These are phyloP conservation scores for Okamejei kenojei DNA, from an alignment of 2,797 vertebrate genomes.

Conservation along the genomic window DNA sequence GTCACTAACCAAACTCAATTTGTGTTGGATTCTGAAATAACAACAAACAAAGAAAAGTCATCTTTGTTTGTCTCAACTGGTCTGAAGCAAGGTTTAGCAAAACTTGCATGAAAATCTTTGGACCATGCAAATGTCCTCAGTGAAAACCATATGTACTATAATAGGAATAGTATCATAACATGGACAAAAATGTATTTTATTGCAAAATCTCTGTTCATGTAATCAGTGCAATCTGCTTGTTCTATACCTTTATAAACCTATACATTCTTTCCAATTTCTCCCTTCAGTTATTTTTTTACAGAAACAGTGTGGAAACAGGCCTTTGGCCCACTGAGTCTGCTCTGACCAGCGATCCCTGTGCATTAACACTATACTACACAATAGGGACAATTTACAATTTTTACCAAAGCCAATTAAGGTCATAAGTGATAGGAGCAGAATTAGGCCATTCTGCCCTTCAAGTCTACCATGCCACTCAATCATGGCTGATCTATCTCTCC, in stretches of 20 bases:
- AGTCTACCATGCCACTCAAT: too few species aligned
- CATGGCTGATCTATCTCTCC: too few species aligned
- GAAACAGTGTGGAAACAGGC: too few species aligned
- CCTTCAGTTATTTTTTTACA: neutral
- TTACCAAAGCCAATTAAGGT: too few species aligned
- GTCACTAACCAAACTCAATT: neutral
- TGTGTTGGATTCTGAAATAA: neutral
- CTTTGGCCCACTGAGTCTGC: too few species aligned
- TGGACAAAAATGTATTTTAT: neutral
- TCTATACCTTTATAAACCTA: neutral
- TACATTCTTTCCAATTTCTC: neutral
- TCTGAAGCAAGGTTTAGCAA: neutral
- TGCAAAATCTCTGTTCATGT: neutral
- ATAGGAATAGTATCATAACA: neutral
- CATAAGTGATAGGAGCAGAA: too few species aligned
- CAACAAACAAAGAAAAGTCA: neutral
- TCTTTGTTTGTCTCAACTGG: neutral
- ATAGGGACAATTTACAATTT: too few species aligned
- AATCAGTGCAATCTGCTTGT: neutral
- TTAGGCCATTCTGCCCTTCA: too few species aligned
- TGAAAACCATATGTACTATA: neutral
- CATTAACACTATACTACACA: too few species aligned
- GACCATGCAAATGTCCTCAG: neutral
- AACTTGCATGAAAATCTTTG: neutral
- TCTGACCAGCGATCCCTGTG: too few species aligned